Evolutionary conservation across 2,888 invertebrate genomes (phyloP).

Genomic region (Patella pellucida): DNA sequence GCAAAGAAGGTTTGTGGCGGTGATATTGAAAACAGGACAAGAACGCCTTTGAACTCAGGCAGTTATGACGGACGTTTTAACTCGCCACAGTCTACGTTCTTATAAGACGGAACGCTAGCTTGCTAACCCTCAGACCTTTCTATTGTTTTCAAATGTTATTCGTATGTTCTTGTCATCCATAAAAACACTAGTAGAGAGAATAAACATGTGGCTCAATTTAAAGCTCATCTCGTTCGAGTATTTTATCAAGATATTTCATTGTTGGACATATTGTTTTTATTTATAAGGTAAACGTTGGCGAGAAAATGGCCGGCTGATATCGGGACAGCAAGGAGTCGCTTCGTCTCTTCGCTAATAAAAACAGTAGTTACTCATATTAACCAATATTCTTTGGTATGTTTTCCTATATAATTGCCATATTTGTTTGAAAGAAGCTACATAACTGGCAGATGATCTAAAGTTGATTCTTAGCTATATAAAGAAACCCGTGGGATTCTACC

Average conservation of each 20-base stretch:
- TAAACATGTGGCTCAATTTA: conserved; percentile 25
- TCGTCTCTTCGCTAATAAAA: conserved; percentile 9
- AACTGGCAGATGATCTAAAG: background rate
- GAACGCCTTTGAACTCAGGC: conserved; percentile 22
- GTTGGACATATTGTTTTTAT: conserved; percentile 19
- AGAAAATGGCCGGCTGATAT: background rate
- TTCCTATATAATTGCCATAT: conserved; percentile 10
- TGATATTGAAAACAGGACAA: conserved; percentile 22
- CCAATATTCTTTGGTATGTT: conserved; percentile 4
- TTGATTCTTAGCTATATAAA: background rate
- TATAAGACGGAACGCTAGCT: conserved; percentile 2
- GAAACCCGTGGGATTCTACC: conserved; percentile 1
- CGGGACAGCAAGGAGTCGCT: conserved; percentile 2
- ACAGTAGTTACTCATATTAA: conserved; percentile 10
- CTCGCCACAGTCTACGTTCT: conserved; percentile 16
- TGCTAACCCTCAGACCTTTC: conserved; percentile 19
- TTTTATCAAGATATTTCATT: conserved; percentile 22
- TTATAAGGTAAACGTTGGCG: background rate
- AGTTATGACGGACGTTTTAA: conserved; percentile 15
- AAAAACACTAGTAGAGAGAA: conserved; percentile 20
- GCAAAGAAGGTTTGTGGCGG: conserved; percentile 22
- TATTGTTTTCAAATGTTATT: conserved; percentile 25
- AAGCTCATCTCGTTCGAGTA: conserved; percentile 21
- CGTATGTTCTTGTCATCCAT: conserved; percentile 24
- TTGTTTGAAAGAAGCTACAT: conserved; percentile 5